Conservation (phyloP, 2,797 vertebrate species). For the Hapalemur alaotrensis region DNA sequence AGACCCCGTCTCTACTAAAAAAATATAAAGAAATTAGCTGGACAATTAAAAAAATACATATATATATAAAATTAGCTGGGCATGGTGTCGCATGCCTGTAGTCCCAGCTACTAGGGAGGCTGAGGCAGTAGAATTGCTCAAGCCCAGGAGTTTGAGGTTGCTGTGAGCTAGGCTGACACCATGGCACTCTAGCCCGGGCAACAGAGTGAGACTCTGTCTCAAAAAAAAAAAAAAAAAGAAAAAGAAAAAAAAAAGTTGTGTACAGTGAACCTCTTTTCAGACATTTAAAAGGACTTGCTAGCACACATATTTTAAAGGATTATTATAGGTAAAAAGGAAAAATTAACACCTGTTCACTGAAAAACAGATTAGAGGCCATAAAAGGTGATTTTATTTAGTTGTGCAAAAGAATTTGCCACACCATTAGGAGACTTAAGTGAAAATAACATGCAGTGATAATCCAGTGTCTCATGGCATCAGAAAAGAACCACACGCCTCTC, state of each 20-base stretch:
- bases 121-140: too few species aligned
- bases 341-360: neutral
- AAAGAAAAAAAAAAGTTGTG: neutral
- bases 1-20: too few species aligned
- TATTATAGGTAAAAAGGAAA: neutral
- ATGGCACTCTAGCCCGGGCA: too few species aligned
- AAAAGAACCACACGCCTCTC: neutral
- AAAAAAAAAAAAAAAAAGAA: too few species aligned
- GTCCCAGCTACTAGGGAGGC: too few species aligned
- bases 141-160: too few species aligned
- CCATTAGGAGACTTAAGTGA: neutral
- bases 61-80: too few species aligned
- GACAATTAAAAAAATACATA: too few species aligned
- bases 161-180: too few species aligned
- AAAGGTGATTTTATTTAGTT: slow-evolving; percentile 7
- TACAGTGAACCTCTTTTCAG: neutral
- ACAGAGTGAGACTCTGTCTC: too few species aligned
- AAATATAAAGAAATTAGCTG: too few species aligned
- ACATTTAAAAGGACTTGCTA: neutral
- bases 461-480: neutral
- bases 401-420: neutral
- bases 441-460: neutral
- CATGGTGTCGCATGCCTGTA: too few species aligned
- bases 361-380: neutral
- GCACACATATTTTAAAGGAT: neutral